Base-by-base conservation (phyloP, 1,140 invertebrate species). In the Bombus pyrosoma region DNA sequence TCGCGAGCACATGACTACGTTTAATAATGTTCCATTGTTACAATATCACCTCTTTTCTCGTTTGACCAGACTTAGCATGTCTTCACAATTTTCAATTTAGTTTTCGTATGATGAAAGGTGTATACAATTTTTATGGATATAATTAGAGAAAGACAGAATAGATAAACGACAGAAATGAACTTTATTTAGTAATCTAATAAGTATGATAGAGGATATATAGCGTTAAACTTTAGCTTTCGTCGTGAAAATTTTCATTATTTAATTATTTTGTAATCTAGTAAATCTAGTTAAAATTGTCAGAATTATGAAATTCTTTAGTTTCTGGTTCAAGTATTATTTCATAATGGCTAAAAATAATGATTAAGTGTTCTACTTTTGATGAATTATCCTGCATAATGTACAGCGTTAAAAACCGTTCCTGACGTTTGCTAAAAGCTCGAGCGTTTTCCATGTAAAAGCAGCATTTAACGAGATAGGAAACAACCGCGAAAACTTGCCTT, bases 11-110 rank as follows among this genome's bases (percentile, higher is more conserved):
- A 37, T 39, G 41, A 37, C 39, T 34, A 15, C 34, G 47, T 69
- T 78, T 78, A 84, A 84, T 84, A 84, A 84, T 43, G 37, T 68
- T 71, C 22, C 75, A 62, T 78, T 79, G 75, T 78, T 71, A 37
- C 32, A 82, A 62, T 74, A 62, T 75, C 39, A 1, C 18, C 37
- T 39, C n/a, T 28, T 47, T 15, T 13, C 28, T 22, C 37, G 4
- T 18, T 32, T 15, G 34, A 32, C 34, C 3, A 10, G 39, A 9
- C 9, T 18, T 37, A 22, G 1, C 13, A 37, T 13, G 53, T 32
- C 64, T 62, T 43, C 13, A 3, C 18, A 39, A 64, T 13, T 64
- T 62, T 62, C 28, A n/a, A 8, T 62, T 62, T 62, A 28, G 28
- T 74, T 62, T 64, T 64, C 22, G 12, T n/a, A 22, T 34, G 6